A percentile compares a stretch with the other conserved stretches of the same genome.
phyloP scores from a whole-genome alignment of 1,140 invertebrate genomes.

The Drosophila funebris region DNA sequence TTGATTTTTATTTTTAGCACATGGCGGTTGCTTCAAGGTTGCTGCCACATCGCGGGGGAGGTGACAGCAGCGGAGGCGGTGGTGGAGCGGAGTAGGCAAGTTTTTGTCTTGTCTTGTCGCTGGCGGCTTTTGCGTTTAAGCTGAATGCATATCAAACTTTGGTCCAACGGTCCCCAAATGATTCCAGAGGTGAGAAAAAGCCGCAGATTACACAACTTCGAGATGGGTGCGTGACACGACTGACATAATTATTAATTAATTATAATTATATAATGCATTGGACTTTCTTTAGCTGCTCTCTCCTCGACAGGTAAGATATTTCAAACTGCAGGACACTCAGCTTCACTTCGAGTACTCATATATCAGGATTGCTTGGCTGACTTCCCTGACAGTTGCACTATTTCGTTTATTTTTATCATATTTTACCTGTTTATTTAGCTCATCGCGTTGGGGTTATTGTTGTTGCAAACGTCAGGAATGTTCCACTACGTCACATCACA shows the following conservation, averaged over 20 bases:
- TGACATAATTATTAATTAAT: no score
- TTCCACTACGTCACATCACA: constrained; percentile 84
- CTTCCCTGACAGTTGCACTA: background rate
- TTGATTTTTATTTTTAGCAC: constrained; percentile 47
- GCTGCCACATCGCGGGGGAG: background rate
- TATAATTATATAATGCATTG: no score
- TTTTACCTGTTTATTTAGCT: no score
- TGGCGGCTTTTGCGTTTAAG: constrained; percentile 6
- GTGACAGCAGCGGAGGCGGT: background rate
- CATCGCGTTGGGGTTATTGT: constrained; percentile 20
- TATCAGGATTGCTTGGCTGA: background rate
- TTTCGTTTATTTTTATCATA: background rate
- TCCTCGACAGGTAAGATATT: no score
- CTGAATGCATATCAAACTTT: constrained; percentile 21
- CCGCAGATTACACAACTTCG: background rate
- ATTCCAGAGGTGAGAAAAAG: background rate
- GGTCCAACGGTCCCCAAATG: background rate
- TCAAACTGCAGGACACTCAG: no score
- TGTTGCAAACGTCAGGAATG: constrained; percentile 68
- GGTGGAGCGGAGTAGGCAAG: background rate
- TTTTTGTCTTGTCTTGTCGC: background rate
- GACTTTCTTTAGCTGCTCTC: no score
- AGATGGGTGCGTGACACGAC: background rate
- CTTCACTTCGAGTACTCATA: no score
- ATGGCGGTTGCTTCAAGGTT: constrained; percentile 28